Base-by-base conservation (phyloP, 2,888 invertebrate genomes). In the Syrphus vitripennis region DNA sequence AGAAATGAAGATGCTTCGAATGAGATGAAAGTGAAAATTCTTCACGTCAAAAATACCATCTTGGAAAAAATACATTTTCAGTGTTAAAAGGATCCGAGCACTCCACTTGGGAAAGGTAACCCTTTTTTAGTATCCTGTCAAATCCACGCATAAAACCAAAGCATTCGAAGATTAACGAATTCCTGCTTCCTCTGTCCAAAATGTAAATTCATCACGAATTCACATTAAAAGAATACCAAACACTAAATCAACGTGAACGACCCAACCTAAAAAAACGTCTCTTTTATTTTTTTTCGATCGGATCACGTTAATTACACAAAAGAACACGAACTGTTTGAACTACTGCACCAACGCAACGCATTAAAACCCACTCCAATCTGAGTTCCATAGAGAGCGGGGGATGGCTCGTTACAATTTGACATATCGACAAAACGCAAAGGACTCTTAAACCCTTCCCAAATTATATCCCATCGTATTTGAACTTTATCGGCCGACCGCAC, bases 271-370 rank as follows among this genome's bases (percentile, higher is more conserved):
- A 57, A 65, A 74, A 34, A 37, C 37, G 12, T 42, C 83, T 71
- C 83, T 76, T 80, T 84, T 76, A 84, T 84, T 80, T 76, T 84
- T 80, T 76, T 71, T 57, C 59, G 42, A 80, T 67, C 80, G 71
- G 80, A 65, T 37, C 76, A 67, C 76, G 80, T 84, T 84, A 84
- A 84, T 80, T 84, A 84, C 80, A 80, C 83, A 84, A 84, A 80
- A 76, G 75, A 72, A 67, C 77, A 84, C 71, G 70, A 75, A 70
- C 50, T 59, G 50, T 40, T 57, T 70, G 75, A 57, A 83, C 71
- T 75, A 75, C 61, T 45, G 24, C 55, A 31, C 40, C 42, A 26
- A n/a, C n/a, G 45, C 69, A 14, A n/a, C n/a, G n/a, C n/a, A n/a
- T n/a, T 57, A 45, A 24, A 26, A 26, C 26, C 63, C n/a, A 0